Evolutionary conservation across 2,888 invertebrate genomes (phyloP), one percentile per base, ranked within the genome.

Genomic region (Cryptus armator): DNA sequence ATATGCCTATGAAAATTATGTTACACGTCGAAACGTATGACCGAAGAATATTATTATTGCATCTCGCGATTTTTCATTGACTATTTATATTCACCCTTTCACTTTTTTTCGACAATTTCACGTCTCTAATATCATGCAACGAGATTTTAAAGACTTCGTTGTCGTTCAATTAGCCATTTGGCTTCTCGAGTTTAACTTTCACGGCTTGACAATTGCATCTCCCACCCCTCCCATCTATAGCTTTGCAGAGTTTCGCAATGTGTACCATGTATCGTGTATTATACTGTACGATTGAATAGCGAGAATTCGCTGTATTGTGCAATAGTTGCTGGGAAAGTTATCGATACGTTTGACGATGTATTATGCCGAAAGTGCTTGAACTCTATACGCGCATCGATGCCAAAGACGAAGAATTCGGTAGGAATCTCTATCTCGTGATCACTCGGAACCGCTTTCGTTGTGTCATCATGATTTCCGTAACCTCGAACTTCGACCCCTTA

Each of bases 321-420:
- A 85, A 85, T 59, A 64, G 37, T n/a, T 29, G 81, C 66, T 75
- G 85, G 75, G 85, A 85, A 85, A 85, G 85, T 85, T 76, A 85
- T 85, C 81, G 85, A 82, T 79, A 82, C 71, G 75, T 79, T 85
- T 75, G 81, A 70, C 78, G 75, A 46, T 48, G 62, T 29, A 14
- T 32, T n/a, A 32, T 16, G 16, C 75, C 64, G 29, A 64, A 75
- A 64, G 59, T 46, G 46, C 48, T 46, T 7, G n/a, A 16, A 56
- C 24, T 4, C 10, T 1, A 56, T 12, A 48, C 32, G 32, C 64
- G 46, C 46, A n/a, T 48, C 6, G 12, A 64, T 46, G n/a, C 46
- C 46, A 74, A 59, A 29, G n/a, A 10, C 44, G 48, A 9, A 5
- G 12, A 24, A 74, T 74, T 74, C 74, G 74, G 46, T 24, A 10